phyloP scores from a whole-genome alignment of 2,888 invertebrate genomes.

The Patella pellucida region DNA sequence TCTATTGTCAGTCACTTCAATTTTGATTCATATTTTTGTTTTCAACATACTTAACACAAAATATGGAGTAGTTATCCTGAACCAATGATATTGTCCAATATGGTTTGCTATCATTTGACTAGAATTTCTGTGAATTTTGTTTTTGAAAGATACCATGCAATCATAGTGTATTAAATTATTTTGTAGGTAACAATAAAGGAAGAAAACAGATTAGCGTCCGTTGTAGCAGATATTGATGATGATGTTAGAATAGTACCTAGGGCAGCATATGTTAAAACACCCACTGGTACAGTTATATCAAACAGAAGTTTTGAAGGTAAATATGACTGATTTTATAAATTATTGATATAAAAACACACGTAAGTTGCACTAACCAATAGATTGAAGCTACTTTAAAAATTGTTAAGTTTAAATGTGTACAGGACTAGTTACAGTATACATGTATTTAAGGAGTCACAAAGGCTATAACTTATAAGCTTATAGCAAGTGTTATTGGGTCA shows the following conservation, averaged over 20 bases:
- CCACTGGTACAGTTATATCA: constrained; percentile 80
- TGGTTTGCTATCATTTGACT: too few species aligned
- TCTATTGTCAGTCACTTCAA: too few species aligned
- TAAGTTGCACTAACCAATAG: neutral
- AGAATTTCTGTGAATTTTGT: neutral
- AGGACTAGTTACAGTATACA: too few species aligned
- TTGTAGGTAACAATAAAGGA: constrained; percentile 70
- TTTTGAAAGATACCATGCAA: neutral
- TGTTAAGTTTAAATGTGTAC: neutral
- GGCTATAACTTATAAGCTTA: too few species aligned
- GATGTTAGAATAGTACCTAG: constrained; percentile 84
- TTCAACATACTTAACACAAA: too few species aligned
- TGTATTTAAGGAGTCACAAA: too few species aligned
- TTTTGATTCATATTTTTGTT: too few species aligned
- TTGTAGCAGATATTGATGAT: constrained; percentile 69
- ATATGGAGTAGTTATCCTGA: too few species aligned
- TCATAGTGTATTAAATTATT: neutral
- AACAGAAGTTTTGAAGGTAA: constrained; percentile 76
- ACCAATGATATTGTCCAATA: too few species aligned
- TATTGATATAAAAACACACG: too few species aligned
- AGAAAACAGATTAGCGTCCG: constrained; percentile 70
- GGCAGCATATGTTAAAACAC: constrained; percentile 82
- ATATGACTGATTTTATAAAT: too few species aligned
- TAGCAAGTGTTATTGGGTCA: too few species aligned
- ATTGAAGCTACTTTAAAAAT: neutral